Base-by-base conservation (phyloP, 30 jellyfish, hydroid and myxozoan genomes). In the Calvadosia cruxmelitensis region DNA sequence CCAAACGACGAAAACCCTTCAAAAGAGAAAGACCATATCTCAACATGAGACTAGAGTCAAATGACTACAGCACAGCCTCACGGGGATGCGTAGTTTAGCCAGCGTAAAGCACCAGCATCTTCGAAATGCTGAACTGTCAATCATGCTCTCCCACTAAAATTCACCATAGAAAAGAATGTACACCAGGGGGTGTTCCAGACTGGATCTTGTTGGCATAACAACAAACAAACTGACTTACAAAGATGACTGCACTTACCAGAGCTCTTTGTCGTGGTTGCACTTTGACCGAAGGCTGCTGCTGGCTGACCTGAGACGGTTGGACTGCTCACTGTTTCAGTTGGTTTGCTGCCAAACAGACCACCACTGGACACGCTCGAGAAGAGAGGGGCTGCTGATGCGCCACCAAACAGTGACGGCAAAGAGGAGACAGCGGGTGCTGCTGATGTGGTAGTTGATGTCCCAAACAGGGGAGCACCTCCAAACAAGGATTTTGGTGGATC, bases 1-100 rank as follows among this genome's bases (percentile, higher is more conserved):
- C 96, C 96, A 50, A 86, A 71, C 3, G 94, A 92, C 36, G 86
- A 81, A 31, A 85, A 70, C 3, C 86, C 90, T 50, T 29, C 16
- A 49, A 49, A 49, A 49, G n/a, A 49, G n/a, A n/a, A n/a, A n/a
- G n/a, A n/a, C n/a, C n/a, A n/a, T n/a, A n/a, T n/a, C n/a, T n/a
- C n/a, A n/a, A n/a, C 13, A n/a, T 12, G 61, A 13, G 13, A 12
- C 13, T 49, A 12, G 13, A 12, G 13, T 12, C n/a, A 12, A 12
- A 49, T 49, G 13, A 12, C 16, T n/a, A n/a, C n/a, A n/a, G n/a
- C n/a, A n/a, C n/a, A n/a, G n/a, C n/a, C n/a, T n/a, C n/a, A n/a
- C n/a, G n/a, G n/a, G n/a, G n/a, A n/a, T n/a, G n/a, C n/a, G n/a
- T n/a, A n/a, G n/a, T n/a, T n/a, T n/a, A n/a, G n/a, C n/a, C n/a